Percentiles rank a stretch among this genome's conserved stretches.
phyloP scores from a whole-genome alignment of 2,888 invertebrate species.

The Pseudococcus longispinus region DNA sequence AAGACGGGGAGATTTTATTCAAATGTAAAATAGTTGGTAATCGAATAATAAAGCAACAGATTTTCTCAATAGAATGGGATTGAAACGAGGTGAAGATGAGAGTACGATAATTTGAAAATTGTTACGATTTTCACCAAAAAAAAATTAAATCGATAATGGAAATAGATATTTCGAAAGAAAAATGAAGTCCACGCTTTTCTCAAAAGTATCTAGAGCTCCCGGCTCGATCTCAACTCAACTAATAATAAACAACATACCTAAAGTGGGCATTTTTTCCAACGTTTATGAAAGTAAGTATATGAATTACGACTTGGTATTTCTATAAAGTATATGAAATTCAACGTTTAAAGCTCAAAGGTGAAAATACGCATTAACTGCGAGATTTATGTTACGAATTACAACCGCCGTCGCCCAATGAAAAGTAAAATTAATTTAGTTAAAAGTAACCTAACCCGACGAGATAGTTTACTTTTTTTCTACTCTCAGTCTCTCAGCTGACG shows the following conservation, averaged over 20 bases:
- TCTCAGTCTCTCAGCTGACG: neutral
- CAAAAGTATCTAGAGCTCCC: no score
- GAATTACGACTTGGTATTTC: neutral
- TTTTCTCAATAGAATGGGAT: no score
- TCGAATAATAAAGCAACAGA: no score
- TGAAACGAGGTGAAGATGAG: no score
- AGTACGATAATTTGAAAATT: no score
- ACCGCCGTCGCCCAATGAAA: neutral
- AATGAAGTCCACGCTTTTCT: no score
- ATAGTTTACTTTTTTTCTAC: neutral
- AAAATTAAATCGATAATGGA: no score
- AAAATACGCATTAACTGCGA: neutral
- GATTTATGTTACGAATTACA: slow-evolving; percentile 16
- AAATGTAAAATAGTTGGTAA: no score
- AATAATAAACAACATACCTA: no score
- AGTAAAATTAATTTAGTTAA: slow-evolving; percentile 24
- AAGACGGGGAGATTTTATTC: neutral
- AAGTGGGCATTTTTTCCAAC: neutral
- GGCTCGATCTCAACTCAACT: no score
- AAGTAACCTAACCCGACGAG: neutral
- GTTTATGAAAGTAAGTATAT: neutral
- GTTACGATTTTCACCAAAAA: no score
- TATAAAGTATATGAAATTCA: neutral
- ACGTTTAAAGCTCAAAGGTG: neutral
- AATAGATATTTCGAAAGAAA: no score